These are phyloP conservation scores for Hybognathus amarus DNA, from an alignment of 2,797 vertebrate species.

Conservation along the genomic window DNA sequence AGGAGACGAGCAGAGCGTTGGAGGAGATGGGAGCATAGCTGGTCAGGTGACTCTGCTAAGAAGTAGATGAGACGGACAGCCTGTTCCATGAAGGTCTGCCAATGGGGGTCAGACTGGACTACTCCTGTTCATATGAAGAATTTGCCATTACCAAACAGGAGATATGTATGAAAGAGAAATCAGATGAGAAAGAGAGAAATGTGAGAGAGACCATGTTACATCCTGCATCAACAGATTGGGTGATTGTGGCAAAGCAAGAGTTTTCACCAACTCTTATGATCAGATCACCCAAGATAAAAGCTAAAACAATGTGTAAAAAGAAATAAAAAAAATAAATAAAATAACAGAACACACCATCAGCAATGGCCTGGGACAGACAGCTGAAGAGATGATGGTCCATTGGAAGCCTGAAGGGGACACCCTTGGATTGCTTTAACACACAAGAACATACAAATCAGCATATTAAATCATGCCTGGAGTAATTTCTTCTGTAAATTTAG, in stretches of 20 bases:
- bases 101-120: slow-evolving; percentile 79
- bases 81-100: slow-evolving; percentile 93
- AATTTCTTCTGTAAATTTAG: neutral
- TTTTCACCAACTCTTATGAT: neutral
- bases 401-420: slow-evolving; percentile 84
- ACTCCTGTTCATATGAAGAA: slow-evolving; percentile 65
- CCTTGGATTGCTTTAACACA: slow-evolving; percentile 77
- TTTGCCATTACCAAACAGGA: neutral
- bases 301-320: neutral
- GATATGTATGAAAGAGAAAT: neutral
- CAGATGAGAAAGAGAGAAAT: neutral
- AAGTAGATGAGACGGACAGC: slow-evolving; percentile 88
- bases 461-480: neutral
- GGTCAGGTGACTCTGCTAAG: slow-evolving; percentile 90
- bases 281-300: neutral
- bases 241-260: neutral
- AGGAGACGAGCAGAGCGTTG: slow-evolving; percentile 83
- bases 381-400: slow-evolving; percentile 87
- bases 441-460: slow-evolving; percentile 8
- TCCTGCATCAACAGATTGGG: neutral
- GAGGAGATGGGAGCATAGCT: slow-evolving; percentile 86
- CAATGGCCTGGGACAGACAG: slow-evolving; percentile 80
- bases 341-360: slow-evolving; percentile 72
- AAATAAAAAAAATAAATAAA: neutral
- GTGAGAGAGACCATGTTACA: neutral